Conservation (phyloP, 2,113 vertebrate genomes). For the Ptilorrhoa leucosticta region DNA sequence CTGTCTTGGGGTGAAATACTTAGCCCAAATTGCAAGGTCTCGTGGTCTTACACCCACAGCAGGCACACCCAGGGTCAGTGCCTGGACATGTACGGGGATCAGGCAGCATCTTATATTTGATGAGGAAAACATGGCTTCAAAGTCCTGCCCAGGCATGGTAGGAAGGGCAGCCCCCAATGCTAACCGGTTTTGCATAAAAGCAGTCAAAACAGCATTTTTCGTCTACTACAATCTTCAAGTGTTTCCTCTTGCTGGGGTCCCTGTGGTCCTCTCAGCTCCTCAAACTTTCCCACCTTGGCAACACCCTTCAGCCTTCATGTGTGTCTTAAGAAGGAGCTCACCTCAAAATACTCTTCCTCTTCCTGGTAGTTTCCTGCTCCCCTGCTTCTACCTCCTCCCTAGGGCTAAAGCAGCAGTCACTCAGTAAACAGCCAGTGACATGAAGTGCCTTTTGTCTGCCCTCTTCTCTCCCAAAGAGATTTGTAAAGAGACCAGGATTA, state of each 20-base stretch:
- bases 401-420: not conserved
- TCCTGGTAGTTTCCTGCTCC: not conserved
- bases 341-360: not conserved
- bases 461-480: not conserved
- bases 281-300: not conserved
- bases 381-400: not conserved
- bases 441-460: slow-evolving; percentile 4
- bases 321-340: not conserved
- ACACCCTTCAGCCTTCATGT: accelerated
- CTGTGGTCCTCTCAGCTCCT: not conserved
- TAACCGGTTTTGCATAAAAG: not conserved
- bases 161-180: not conserved
- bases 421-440: not conserved
- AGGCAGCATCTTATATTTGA: not conserved
- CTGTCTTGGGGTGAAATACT: not conserved
- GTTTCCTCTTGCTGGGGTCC: not conserved
- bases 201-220: not conserved
- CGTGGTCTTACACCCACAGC: accelerated
- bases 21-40: not conserved
- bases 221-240: not conserved
- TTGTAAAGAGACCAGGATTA: not conserved
- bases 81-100: accelerated
- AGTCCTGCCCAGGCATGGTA: not conserved
- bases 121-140: not conserved
- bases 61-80: not conserved